Evolutionary conservation across 1,140 invertebrate genomes (phyloP).

Genomic region (Cepaea nemoralis): DNA sequence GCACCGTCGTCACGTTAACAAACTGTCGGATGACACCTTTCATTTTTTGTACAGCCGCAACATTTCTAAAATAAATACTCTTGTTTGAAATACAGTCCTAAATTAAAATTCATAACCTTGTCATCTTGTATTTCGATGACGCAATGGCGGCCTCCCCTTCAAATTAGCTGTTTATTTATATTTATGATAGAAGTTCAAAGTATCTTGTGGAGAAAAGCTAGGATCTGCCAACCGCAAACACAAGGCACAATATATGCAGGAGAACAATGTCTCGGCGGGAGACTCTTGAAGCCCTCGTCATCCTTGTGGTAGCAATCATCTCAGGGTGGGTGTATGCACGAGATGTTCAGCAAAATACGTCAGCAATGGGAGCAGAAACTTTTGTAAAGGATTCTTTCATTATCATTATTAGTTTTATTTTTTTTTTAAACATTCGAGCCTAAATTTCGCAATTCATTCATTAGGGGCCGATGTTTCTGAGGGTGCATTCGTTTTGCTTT

Average conservation of each 20-base stretch:
- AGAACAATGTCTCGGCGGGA: neutral
- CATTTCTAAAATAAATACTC: too few species aligned
- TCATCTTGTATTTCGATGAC: neutral
- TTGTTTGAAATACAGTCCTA: conserved; percentile 2
- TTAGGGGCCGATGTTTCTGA: neutral
- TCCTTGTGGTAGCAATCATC: neutral
- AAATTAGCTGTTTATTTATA: conserved; percentile 3
- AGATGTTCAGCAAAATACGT: neutral
- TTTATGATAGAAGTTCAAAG: neutral
- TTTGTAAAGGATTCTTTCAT: neutral
- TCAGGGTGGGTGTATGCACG: neutral
- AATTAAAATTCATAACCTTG: neutral
- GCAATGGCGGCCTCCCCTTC: neutral
- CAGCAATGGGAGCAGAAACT: neutral
- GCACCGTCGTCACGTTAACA: too few species aligned
- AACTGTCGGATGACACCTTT: too few species aligned
- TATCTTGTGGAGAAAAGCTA: neutral
- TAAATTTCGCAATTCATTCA: conserved; percentile 5
- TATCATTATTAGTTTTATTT: neutral
- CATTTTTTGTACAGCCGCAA: too few species aligned
- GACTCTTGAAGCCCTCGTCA: neutral
- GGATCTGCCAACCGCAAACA: neutral
- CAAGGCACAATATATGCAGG: neutral
- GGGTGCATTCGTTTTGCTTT: neutral
- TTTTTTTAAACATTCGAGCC: neutral